Conservation (phyloP, 2,797 vertebrate genomes). For the Echiichthys vipera region DNA sequence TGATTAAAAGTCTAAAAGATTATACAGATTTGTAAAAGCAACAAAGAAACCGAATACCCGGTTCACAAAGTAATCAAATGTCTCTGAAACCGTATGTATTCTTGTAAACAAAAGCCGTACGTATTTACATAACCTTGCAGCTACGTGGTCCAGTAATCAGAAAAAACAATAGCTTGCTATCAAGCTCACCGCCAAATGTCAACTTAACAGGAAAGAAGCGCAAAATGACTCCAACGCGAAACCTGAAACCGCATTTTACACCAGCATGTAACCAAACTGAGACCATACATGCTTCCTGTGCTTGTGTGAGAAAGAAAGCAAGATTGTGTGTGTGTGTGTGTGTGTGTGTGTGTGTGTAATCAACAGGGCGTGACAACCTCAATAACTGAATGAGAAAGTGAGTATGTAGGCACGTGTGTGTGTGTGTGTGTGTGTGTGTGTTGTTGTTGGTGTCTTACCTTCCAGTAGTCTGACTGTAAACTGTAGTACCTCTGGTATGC, state of each 20-base stretch:
- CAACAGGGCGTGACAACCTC: neutral
- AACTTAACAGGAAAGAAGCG: neutral
- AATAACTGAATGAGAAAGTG: neutral
- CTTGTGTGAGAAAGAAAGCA: neutral
- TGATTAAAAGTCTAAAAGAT: neutral
- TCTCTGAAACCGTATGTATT: neutral
- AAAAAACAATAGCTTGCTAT: neutral
- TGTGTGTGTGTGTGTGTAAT: neutral
- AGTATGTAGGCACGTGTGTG: neutral
- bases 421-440: constrained; percentile 1
- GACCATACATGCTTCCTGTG: constrained; percentile 49
- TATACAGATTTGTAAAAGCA: neutral
- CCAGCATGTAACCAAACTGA: constrained; percentile 21
- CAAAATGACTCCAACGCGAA: constrained; percentile 47
- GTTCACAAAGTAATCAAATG: neutral
- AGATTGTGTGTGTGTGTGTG: neutral
- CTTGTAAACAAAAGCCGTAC: neutral
- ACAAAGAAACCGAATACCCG: neutral
- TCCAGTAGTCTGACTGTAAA: constrained; percentile 99
- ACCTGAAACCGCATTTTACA: constrained; percentile 51
- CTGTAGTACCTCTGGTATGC: constrained; percentile 99
- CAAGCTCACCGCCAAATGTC: constrained; percentile 23
- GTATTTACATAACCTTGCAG: neutral
- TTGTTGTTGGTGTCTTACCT: constrained; percentile 91
- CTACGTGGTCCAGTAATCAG: neutral